These are phyloP conservation scores for Hippopotamus amphibius DNA, from an alignment of 2,113 vertebrate species.

Conservation along the genomic window DNA sequence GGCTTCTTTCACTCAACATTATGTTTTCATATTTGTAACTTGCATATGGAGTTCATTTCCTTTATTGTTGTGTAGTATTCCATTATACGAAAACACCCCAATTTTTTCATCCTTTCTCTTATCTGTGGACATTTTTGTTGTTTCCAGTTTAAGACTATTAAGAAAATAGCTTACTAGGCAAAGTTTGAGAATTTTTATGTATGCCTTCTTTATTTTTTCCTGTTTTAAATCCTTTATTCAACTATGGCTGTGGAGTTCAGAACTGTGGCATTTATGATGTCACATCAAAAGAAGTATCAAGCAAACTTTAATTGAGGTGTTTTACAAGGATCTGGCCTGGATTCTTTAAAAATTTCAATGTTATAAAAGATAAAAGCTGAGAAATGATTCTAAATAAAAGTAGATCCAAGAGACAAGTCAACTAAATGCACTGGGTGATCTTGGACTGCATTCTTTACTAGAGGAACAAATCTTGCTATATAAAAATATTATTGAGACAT, in stretches of 20 bases:
- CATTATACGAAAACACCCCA: neutral
- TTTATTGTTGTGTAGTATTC: neutral
- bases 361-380: neutral
- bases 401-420: neutral
- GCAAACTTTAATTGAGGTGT: neutral
- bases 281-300: neutral
- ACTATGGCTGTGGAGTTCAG: neutral
- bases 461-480: neutral
- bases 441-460: neutral
- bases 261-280: neutral
- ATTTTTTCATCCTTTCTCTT: neutral
- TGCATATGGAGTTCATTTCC: neutral
- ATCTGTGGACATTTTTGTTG: neutral
- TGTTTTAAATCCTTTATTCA: neutral
- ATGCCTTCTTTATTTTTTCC: neutral
- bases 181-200: neutral
- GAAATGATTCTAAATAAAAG: neutral
- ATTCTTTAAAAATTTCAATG: constrained; percentile 11
- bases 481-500: neutral
- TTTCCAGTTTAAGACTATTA: neutral
- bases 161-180: neutral
- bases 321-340: neutral
- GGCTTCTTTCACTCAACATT: neutral
- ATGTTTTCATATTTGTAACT: neutral
- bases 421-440: neutral